These are phyloP conservation scores for Copidosoma aretas DNA, from an alignment of 2,888 invertebrate genomes.

Conservation along the genomic window DNA sequence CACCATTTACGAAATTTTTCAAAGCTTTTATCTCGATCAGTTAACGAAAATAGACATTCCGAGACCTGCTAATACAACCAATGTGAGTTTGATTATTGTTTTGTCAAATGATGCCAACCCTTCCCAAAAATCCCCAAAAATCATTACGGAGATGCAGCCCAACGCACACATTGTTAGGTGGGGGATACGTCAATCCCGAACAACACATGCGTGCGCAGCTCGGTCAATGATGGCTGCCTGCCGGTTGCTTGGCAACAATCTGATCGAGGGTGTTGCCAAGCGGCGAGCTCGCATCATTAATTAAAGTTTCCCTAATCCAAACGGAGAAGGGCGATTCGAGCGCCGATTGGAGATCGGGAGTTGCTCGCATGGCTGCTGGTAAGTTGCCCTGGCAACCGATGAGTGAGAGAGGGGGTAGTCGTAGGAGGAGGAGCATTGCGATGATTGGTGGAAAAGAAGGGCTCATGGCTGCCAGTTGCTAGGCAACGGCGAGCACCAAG, in stretches of 20 bases:
- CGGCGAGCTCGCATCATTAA: not conserved
- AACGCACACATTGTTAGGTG: not conserved
- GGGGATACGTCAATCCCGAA: too few species aligned
- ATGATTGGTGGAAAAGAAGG: not conserved
- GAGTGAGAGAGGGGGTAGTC: not conserved
- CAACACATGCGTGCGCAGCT: slow-evolving; percentile 31
- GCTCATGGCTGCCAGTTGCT: not conserved
- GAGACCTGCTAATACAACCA: too few species aligned
- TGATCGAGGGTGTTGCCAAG: not conserved
- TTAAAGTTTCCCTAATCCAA: not conserved
- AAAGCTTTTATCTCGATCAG: too few species aligned
- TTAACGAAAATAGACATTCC: too few species aligned
- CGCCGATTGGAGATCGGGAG: not conserved
- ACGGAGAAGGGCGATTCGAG: not conserved
- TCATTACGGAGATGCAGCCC: slow-evolving; percentile 15
- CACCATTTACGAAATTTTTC: too few species aligned
- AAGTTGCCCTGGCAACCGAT: slow-evolving; percentile 9
- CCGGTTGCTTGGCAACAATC: not conserved
- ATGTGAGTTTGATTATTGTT: too few species aligned
- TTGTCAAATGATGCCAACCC: not conserved
- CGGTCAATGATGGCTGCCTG: slow-evolving; percentile 28
- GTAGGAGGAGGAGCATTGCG: too few species aligned
- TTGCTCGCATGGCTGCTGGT: not conserved
- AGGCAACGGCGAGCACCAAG: not conserved
- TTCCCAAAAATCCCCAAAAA: slow-evolving; percentile 20